Evolutionary conservation across 2,113 vertebrate species (phyloP).

Genomic region (human): GRCh38 chr19:48559001-48559500

Average conservation of each 20-base stretch:
- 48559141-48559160: too few relatives aligned
- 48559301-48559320: background rate
- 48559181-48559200: background rate
- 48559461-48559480: too few relatives aligned
- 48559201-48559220: too few relatives aligned
- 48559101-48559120: background rate
- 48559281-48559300: rapidly evolving
- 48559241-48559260: background rate
- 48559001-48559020: too few relatives aligned
- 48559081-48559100: background rate
- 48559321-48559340: too few relatives aligned
- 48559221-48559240: background rate
- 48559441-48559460: too few relatives aligned
- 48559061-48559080: background rate
- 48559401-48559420: too few relatives aligned
- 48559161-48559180: background rate
- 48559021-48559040: background rate
- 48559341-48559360: too few relatives aligned
- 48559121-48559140: background rate
- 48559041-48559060: rapidly evolving
- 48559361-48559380: too few relatives aligned
- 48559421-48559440: too few relatives aligned
- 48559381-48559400: too few relatives aligned
- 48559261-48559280: background rate
- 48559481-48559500: too few relatives aligned